Base-by-base conservation (phyloP, 2,888 invertebrate genomes). In the Dysmachus trigonus region DNA sequence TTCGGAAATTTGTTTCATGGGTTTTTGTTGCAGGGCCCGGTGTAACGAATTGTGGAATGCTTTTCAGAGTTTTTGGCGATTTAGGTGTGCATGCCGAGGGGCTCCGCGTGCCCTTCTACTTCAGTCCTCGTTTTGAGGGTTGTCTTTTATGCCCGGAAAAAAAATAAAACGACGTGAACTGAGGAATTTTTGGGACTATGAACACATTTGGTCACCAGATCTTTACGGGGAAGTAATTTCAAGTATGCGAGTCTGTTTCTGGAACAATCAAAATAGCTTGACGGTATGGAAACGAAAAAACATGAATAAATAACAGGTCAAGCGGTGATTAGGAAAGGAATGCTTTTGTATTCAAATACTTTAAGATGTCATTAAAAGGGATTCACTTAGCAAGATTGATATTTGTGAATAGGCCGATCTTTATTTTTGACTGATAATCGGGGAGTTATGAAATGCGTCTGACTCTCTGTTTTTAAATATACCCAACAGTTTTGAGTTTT, bases 1-100 rank as follows among this genome's bases (percentile, higher is more conserved):
- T 79, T 79, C 79, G 41, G 79, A 47, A 79, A 79, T 81, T 81
- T 81, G 81, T 81, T 81, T 81, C 53, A 81, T n/a, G 81, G 53
- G 18, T 33, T 62, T 81, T 81, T 81, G 53, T 62, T 31, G 73
- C 18, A n/a, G n/a, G 13, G 13, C 51, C 41, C 51, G 33, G 81
- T 81, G 62, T 81, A 81, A 81, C 81, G 81, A 81, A 81, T 81
- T 81, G n/a, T 53, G 81, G 31, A 81, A 53, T 81, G 53, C 33
- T 18, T 81, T 81, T 53, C 73, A 73, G n/a, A n/a, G 62, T 62
- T 62, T 62, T 62, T 62, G 62, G 62, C 62, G 62, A 62, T 62
- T 62, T 62, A 22, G 62, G 22, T 62, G 62, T 62, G 62, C 62
- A 5, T 22, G 62, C 27, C 27, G 62, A 62, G 62, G 27, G 62